phyloP scores from a whole-genome alignment of 2,888 invertebrate genomes.

The Platycnemis pennipes region DNA sequence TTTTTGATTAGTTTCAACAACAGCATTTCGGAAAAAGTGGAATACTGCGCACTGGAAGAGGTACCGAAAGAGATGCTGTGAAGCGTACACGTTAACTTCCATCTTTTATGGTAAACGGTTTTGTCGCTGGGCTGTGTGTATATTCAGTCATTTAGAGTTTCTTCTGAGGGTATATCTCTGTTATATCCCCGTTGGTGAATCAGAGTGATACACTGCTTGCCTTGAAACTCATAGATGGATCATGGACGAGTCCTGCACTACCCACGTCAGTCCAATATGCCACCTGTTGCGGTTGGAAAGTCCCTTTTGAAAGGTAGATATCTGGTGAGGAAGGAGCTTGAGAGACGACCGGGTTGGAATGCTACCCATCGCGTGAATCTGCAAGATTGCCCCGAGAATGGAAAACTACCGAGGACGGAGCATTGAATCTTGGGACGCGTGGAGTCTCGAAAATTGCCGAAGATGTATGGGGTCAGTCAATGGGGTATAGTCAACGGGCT shows the following conservation, averaged over 20 bases:
- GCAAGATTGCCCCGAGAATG: neutral
- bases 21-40: too few relatives aligned
- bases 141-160: too few relatives aligned
- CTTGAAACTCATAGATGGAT: neutral
- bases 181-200: too few relatives aligned
- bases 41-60: too few relatives aligned
- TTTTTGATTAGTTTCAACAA: too few relatives aligned
- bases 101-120: too few relatives aligned
- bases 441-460: slow-evolving; percentile 52
- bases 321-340: neutral
- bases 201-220: neutral
- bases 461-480: slow-evolving; percentile 57
- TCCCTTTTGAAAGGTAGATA: slow-evolving; percentile 18
- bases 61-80: neutral
- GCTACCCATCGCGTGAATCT: neutral
- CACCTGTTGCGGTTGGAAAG: slow-evolving; percentile 38
- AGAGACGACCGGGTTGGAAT: neutral
- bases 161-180: too few relatives aligned
- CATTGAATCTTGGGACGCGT: neutral
- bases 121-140: too few relatives aligned
- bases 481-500: neutral
- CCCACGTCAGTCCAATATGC: slow-evolving; percentile 24
- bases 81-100: too few relatives aligned
- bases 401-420: neutral
- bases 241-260: neutral